Evolutionary conservation across 2,888 invertebrate genomes (phyloP).

Genomic region (Ptilodon capucinus): DNA sequence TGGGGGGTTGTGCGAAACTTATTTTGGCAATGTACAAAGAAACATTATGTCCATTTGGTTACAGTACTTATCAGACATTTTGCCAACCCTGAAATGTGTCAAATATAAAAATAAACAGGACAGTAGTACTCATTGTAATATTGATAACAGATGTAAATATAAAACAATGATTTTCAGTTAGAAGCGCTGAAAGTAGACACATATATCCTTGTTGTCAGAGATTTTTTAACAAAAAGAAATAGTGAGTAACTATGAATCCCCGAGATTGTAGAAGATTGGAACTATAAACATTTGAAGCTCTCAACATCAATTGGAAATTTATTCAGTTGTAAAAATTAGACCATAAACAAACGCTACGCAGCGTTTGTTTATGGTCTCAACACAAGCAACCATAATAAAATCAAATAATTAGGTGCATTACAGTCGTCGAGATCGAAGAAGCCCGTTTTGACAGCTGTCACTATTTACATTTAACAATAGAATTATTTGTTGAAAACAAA

Average conservation of each 20-base stretch:
- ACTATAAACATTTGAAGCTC: neutral
- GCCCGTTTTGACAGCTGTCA: too few relatives aligned
- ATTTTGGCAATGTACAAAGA: conserved; percentile 33
- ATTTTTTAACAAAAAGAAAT: conserved; percentile 21
- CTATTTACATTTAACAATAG: too few relatives aligned
- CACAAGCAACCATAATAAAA: too few relatives aligned
- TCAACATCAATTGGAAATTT: conserved; percentile 9
- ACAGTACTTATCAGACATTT: conserved; percentile 24
- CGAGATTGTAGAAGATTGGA: neutral
- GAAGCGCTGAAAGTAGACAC: conserved; percentile 38
- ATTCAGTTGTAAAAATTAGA: conserved; percentile 4
- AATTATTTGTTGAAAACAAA: too few relatives aligned
- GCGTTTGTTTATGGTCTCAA: too few relatives aligned
- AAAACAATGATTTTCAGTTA: conserved; percentile 40
- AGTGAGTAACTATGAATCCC: too few relatives aligned
- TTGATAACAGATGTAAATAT: conserved; percentile 49
- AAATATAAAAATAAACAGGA: conserved; percentile 48
- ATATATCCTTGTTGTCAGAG: conserved; percentile 31
- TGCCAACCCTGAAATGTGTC: conserved; percentile 64
- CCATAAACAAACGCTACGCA: conserved; percentile 12
- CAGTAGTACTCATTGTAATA: conserved; percentile 41
- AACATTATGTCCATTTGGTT: conserved; percentile 31
- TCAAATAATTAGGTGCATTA: too few relatives aligned
- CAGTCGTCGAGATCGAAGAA: too few relatives aligned
- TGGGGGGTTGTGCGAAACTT: conserved; percentile 62